Percentiles rank a stretch among this genome's conserved stretches.
Evolutionary conservation across 2,113 vertebrate genomes (phyloP).

Genomic region (Mustelus asterias): DNA sequence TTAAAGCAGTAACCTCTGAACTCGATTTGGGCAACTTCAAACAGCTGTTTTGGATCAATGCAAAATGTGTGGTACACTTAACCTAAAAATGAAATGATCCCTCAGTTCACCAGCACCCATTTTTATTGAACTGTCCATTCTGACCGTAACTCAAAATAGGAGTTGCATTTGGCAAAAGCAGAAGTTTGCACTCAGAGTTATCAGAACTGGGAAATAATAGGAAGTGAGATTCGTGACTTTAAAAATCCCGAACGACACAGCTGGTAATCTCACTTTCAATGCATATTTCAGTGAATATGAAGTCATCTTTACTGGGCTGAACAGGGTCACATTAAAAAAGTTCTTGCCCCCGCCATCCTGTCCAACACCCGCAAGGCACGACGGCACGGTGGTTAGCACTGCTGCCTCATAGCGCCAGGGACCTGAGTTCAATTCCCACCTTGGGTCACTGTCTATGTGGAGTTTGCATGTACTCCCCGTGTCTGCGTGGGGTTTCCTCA

Average conservation of each 20-base stretch:
- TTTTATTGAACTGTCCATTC: neutral
- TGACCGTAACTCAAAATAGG: neutral
- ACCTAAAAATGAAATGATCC: neutral
- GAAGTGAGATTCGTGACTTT: neutral
- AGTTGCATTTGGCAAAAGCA: neutral
- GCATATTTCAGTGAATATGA: too few relatives aligned
- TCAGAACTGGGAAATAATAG: neutral
- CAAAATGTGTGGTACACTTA: neutral
- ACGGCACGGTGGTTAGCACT: too few relatives aligned
- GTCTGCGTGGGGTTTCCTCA: too few relatives aligned
- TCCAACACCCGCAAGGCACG: too few relatives aligned
- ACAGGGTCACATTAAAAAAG: neutral
- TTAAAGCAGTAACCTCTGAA: neutral
- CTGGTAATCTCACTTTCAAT: too few relatives aligned
- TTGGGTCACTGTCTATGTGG: too few relatives aligned
- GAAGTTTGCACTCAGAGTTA: neutral
- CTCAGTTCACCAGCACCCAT: neutral
- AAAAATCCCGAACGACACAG: neutral
- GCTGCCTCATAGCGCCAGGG: too few relatives aligned
- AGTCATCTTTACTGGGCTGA: neutral
- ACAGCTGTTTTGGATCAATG: neutral
- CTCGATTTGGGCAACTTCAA: neutral
- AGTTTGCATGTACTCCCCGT: too few relatives aligned
- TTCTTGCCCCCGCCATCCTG: neutral
- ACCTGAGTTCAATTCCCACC: too few relatives aligned